Evolutionary conservation across 2,888 invertebrate species (phyloP).

Genomic region (Imbricaverruca yamaguchii): DNA sequence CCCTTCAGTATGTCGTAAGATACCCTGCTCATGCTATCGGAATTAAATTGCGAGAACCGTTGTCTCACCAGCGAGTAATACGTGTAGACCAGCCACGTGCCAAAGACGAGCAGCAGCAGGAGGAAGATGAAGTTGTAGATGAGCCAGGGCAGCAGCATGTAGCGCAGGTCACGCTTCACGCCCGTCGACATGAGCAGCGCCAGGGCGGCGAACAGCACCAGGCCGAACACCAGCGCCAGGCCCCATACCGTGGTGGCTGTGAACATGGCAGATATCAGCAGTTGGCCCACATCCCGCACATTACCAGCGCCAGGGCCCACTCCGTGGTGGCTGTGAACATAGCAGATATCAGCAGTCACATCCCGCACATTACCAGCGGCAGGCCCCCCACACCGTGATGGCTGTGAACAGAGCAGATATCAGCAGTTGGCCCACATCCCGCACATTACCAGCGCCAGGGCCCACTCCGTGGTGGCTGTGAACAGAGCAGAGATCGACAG

Average conservation of each 20-base stretch:
- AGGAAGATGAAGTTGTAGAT: conserved; percentile 59
- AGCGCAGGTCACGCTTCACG: conserved; percentile 17
- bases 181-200: conserved; percentile 8
- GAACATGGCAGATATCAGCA: too few species aligned
- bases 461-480: background rate
- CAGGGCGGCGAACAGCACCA: background rate
- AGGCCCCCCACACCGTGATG: background rate
- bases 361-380: background rate
- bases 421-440: too few species aligned
- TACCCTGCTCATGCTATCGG: too few species aligned
- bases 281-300: too few species aligned
- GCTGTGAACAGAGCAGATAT: background rate
- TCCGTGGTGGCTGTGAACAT: background rate
- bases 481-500: too few species aligned
- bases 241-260: background rate
- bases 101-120: conserved; percentile 66
- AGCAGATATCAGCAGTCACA: too few species aligned
- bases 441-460: background rate
- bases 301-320: background rate
- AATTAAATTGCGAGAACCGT: background rate
- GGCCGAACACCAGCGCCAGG: background rate
- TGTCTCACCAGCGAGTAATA: conserved; percentile 70
- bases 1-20: too few species aligned
- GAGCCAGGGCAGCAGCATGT: conserved; percentile 60
- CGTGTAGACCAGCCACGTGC: conserved; percentile 76